Conservation (phyloP, 2,888 invertebrate species). For the Rhamnusium bicolor region DNA sequence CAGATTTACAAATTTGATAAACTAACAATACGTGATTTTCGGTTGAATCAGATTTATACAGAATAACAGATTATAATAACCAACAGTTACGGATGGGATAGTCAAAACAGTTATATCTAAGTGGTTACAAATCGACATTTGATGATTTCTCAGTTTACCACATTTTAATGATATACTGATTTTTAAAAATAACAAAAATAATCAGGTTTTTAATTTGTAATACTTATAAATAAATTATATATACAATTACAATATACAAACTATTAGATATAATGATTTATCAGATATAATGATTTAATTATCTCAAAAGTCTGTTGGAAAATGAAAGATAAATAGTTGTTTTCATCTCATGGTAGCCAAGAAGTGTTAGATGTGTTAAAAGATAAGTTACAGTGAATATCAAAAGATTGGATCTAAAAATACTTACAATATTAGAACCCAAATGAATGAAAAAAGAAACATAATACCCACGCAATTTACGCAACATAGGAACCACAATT, state of each 20-base stretch:
- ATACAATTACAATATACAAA: constrained; percentile 18
- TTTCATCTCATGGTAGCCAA: constrained; percentile 20
- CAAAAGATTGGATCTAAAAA: not conserved
- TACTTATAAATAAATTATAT: constrained; percentile 14
- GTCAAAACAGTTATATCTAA: not conserved
- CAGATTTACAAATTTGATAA: no score
- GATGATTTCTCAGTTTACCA: constrained; percentile 11
- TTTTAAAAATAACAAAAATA: constrained; percentile 18
- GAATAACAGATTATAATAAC: not conserved
- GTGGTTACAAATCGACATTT: not conserved
- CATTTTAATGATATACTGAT: not conserved
- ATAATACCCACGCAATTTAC: not conserved
- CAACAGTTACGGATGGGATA: not conserved
- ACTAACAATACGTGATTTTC: not conserved
- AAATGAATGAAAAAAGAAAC: not conserved
- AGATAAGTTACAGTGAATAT: constrained; percentile 28
- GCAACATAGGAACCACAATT: not conserved
- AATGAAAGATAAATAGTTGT: constrained; percentile 24
- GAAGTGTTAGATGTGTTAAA: constrained; percentile 17
- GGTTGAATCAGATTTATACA: not conserved
- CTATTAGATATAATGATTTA: constrained; percentile 13
- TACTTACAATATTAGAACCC: not conserved
- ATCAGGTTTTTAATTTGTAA: constrained; percentile 18
- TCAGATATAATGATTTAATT: constrained; percentile 22
- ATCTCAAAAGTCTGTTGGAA: constrained; percentile 10